Evolutionary conservation across 2,888 invertebrate genomes (phyloP), one percentile per base, ranked within the genome.

Genomic region (Hypomecis punctinalis): DNA sequence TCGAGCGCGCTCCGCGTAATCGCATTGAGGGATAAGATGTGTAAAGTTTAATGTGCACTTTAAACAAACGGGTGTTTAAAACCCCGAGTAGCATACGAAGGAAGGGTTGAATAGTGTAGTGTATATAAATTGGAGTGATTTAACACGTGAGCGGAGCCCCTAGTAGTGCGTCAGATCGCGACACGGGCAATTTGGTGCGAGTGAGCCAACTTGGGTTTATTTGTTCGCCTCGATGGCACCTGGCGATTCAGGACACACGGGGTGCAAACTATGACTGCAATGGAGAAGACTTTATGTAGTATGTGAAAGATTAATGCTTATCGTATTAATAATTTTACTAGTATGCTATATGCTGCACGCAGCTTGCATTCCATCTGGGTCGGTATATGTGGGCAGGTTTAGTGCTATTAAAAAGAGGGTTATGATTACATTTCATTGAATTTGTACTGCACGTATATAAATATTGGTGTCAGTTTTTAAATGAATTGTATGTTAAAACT

Each of bases 131-230:
- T 85, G 84, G 79, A 83, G 85, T 83, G 89, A 88, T 91, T 91
- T 91, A 79, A 86, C 86, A 87, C 86, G 84, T 86, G 90, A 89
- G 75, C 76, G 76, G 86, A 85, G 76, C 81, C 89, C 89, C 78
- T 89, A 88, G 86, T 82, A 86, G 89, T 90, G 88, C 84, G 83
- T 80, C 80, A 82, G 85, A 86, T 89, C 83, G 85, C 81, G 84
- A 87, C 86, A 89, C 85, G 89, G 90, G 80, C 89, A 91, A 91
- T 91, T 91, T 91, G 87, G 89, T 84, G 81, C 80, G 84, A 81
- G 84, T 85, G 86, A 83, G 80, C 79, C 81, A 78, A 78, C 81
- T 78, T 78, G 79, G 82, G 83, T 82, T 85, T 86, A 85, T 87
- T 89, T 86, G 85, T 84, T 84, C 80, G 78, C 77, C 69, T 74